Evolutionary conservation across 2,888 invertebrate species (phyloP).

Genomic region (Chalcosyrphus nemorum): DNA sequence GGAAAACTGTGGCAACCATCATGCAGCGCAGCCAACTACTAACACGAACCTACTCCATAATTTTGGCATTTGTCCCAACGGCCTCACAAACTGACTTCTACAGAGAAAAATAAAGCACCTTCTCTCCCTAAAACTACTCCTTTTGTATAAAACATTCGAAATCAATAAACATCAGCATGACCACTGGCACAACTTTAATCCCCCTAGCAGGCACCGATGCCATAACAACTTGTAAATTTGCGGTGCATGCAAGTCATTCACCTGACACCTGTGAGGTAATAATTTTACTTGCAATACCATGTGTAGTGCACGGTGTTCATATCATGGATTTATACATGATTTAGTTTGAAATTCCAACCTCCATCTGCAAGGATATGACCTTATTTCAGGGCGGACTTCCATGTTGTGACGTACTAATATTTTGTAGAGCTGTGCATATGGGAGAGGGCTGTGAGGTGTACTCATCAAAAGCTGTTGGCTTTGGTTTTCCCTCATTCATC

Average conservation of each 20-base stretch:
- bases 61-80: no score
- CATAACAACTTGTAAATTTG: conserved; percentile 40
- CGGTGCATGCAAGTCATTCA: conserved; percentile 30
- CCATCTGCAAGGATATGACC: conserved; percentile 32
- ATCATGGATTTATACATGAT: conserved; percentile 24
- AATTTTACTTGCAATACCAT: neutral
- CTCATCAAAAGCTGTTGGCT: neutral
- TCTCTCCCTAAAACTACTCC: no score
- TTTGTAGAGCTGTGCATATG: neutral
- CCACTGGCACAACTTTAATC: neutral
- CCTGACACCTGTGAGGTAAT: conserved; percentile 32
- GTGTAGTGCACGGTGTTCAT: conserved; percentile 7
- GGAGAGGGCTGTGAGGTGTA: neutral
- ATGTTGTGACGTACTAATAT: conserved; percentile 31
- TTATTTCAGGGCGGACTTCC: conserved; percentile 13
- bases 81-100: no score
- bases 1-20: no score
- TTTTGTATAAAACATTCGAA: no score
- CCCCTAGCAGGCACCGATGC: conserved; percentile 7
- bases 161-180: no score
- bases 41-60: no score
- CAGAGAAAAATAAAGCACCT: no score
- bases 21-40: no score
- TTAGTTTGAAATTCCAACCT: conserved; percentile 43
- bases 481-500: neutral